These are phyloP conservation scores for Ooceraea biroi DNA, from an alignment of 1,140 invertebrate genomes.

Conservation along the genomic window DNA sequence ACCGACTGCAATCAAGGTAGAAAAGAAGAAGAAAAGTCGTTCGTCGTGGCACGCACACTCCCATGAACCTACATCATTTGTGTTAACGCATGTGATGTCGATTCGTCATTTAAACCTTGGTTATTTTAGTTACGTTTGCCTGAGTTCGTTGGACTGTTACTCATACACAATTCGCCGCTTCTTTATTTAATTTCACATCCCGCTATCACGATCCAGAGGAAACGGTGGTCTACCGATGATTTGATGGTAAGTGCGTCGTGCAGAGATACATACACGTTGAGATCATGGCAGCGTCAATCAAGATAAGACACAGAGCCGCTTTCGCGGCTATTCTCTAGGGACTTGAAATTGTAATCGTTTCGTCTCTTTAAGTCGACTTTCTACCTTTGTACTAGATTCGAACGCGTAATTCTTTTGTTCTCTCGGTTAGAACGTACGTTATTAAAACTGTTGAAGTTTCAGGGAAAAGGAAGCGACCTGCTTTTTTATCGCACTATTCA, in stretches of 20 bases:
- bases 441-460: not conserved
- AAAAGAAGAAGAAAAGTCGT: conserved; percentile 4
- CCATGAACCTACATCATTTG: conserved; percentile 18
- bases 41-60: conserved; percentile 1
- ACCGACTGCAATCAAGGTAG: conserved; percentile 86
- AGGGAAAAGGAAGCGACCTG: not conserved
- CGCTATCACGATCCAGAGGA: conserved; percentile 77
- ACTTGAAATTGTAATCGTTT: conserved; percentile 28
- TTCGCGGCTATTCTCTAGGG: conserved; percentile 36
- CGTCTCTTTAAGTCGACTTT: conserved; percentile 39
- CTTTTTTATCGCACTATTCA: not conserved
- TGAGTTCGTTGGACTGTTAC: conserved; percentile 75
- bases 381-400: conserved; percentile 40
- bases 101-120: conserved; percentile 28
- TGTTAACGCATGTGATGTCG: conserved; percentile 22
- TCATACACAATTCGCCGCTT: conserved; percentile 65
- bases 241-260: conserved; percentile 82
- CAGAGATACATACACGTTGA: not conserved
- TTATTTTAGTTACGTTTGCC: conserved; percentile 81
- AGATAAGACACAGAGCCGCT: conserved; percentile 29
- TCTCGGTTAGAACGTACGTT: not conserved
- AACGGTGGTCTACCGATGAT: conserved; percentile 81
- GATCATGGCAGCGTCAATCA: not conserved
- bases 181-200: conserved; percentile 81
- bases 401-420: conserved; percentile 45